Evolutionary conservation across 1,140 invertebrate species (phyloP).

Genomic region (Brachionus plicatilis): DNA sequence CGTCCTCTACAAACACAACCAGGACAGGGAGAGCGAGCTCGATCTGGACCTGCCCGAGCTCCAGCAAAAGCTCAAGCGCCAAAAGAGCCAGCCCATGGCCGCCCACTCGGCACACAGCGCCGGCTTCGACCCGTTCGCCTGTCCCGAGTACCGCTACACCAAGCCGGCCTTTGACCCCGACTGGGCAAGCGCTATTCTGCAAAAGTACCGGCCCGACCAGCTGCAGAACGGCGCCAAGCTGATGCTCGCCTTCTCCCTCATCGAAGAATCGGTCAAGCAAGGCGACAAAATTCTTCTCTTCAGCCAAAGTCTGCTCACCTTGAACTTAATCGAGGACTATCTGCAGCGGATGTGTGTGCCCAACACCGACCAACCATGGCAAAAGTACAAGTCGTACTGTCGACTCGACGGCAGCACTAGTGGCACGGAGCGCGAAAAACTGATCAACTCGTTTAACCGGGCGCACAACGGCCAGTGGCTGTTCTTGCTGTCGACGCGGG

Average conservation of each 20-base stretch:
- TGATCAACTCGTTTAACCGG: slow-evolving; percentile 92
- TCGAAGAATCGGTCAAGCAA: slow-evolving; percentile 76
- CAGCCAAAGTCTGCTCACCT: slow-evolving; percentile 87
- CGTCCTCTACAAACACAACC: slow-evolving; percentile 82
- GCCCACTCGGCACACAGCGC: no score
- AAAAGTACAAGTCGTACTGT: slow-evolving; percentile 62
- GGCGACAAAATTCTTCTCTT: slow-evolving; percentile 91
- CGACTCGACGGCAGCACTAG: slow-evolving; percentile 86
- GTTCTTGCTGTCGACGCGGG: slow-evolving; percentile 92
- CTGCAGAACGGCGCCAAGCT: slow-evolving; percentile 92
- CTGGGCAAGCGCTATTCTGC: slow-evolving; percentile 74
- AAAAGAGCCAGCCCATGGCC: slow-evolving; percentile 42
- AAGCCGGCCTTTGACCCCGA: slow-evolving; percentile 4
- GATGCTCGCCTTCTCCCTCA: slow-evolving; percentile 82
- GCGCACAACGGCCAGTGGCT: slow-evolving; percentile 66
- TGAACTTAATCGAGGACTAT: slow-evolving; percentile 94
- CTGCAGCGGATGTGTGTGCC: slow-evolving; percentile 74
- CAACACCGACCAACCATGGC: slow-evolving; percentile 68
- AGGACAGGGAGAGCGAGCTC: slow-evolving; percentile 64
- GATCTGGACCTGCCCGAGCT: slow-evolving; percentile 60
- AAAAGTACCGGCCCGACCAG: slow-evolving; percentile 77
- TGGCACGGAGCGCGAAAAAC: slow-evolving; percentile 83
- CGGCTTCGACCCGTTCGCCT: slow-evolving; percentile 6
- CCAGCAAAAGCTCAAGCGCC: background rate
- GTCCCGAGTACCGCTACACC: background rate